A percentile compares a stretch with the other conserved stretches of the same genome.
These are phyloP conservation scores for Ctenosaura bakeri DNA, from an alignment of 2,797 vertebrate genomes.

Conservation along the genomic window DNA sequence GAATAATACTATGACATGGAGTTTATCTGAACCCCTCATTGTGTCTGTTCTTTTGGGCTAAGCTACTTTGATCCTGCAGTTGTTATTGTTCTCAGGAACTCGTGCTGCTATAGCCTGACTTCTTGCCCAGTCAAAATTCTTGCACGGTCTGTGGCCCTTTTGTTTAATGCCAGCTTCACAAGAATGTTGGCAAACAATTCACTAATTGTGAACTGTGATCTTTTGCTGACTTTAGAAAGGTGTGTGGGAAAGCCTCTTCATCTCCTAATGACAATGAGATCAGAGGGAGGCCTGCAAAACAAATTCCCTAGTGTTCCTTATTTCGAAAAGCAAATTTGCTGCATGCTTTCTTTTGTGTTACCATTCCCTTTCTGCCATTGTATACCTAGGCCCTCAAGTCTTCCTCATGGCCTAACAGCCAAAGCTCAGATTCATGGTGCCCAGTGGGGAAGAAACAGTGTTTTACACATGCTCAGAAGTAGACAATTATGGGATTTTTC, in stretches of 20 bases:
- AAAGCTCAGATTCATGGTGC: neutral
- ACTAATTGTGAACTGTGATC: slow-evolving; percentile 26
- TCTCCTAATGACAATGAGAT: slow-evolving; percentile 32
- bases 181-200: slow-evolving; percentile 63
- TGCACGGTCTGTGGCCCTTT: slow-evolving; percentile 67
- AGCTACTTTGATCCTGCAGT: slow-evolving; percentile 72
- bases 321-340: slow-evolving; percentile 38
- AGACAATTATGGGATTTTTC: no score
- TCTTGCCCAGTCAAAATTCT: slow-evolving; percentile 68
- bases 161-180: slow-evolving; percentile 70
- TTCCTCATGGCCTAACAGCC: neutral
- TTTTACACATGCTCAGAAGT: no score
- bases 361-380: neutral
- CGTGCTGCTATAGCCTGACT: slow-evolving; percentile 65
- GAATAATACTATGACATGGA: slow-evolving; percentile 40
- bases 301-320: slow-evolving; percentile 31
- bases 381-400: neutral
- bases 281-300: slow-evolving; percentile 35
- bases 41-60: slow-evolving; percentile 48
- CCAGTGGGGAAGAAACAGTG: no score
- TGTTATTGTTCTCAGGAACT: slow-evolving; percentile 74
- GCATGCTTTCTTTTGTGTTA: slow-evolving; percentile 53
- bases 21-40: slow-evolving; percentile 60
- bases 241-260: slow-evolving; percentile 72
- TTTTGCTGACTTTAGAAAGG: slow-evolving; percentile 61